Evolutionary conservation across 2,888 invertebrate genomes (phyloP).

Genomic region (Carabus problematicus): DNA sequence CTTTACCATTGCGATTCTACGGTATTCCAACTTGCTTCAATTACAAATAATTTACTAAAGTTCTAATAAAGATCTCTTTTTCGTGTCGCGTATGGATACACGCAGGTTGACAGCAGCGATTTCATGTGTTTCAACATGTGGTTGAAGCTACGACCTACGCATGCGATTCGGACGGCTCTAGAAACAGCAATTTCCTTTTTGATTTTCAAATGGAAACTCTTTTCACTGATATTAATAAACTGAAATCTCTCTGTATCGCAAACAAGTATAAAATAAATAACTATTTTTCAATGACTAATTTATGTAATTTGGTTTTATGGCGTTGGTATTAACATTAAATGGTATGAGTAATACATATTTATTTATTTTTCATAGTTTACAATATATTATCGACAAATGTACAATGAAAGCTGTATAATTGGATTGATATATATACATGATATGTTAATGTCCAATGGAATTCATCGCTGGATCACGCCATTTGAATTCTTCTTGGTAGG

Average conservation of each 20-base stretch:
- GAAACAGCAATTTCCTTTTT: neutral
- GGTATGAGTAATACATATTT: neutral
- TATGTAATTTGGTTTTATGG: neutral
- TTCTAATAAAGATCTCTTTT: conserved; percentile 38
- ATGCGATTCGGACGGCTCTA: neutral
- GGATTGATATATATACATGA: neutral
- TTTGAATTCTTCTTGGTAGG: conserved; percentile 77
- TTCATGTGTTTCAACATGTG: conserved; percentile 27
- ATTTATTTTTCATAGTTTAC: neutral
- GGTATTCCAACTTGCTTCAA: conserved; percentile 3
- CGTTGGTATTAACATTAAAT: neutral
- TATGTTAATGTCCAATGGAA: conserved; percentile 61
- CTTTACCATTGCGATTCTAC: neutral
- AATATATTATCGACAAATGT: neutral
- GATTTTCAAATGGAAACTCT: no score
- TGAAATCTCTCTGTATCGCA: no score
- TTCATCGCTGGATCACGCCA: conserved; percentile 74
- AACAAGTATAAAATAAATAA: neutral
- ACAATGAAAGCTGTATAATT: conserved; percentile 3
- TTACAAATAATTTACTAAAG: conserved; percentile 16
- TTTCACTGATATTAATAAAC: no score
- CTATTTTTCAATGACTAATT: neutral
- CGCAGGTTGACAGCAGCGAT: conserved; percentile 41
- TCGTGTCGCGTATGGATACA: conserved; percentile 37
- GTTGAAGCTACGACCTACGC: conserved; percentile 27